These are phyloP conservation scores for Menidia beryllina DNA, from an alignment of 2,113 vertebrate species.

Conservation along the genomic window DNA sequence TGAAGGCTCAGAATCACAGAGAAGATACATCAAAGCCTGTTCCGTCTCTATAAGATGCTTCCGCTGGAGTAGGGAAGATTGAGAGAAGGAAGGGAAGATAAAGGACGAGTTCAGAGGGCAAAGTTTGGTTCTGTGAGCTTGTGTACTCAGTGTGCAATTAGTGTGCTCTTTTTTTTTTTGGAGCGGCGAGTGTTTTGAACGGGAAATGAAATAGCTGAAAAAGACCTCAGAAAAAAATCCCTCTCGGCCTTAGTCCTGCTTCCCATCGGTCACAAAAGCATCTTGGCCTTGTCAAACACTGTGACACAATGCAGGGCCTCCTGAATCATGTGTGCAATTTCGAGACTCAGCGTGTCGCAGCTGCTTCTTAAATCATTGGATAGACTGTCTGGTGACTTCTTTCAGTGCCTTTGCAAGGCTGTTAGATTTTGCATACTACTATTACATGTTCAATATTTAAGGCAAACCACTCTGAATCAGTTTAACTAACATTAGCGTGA, in stretches of 20 bases:
- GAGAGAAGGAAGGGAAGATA: slow-evolving; percentile 53
- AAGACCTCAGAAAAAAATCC: slow-evolving; percentile 25
- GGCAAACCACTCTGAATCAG: slow-evolving; percentile 5
- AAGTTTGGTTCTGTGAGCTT: slow-evolving; percentile 45
- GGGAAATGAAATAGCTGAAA: slow-evolving; percentile 37
- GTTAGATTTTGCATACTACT: background rate
- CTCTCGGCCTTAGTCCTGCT: slow-evolving; percentile 16
- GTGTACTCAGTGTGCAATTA: slow-evolving; percentile 56
- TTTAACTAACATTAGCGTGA: background rate
- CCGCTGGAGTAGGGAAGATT: slow-evolving; percentile 52
- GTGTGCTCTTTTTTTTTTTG: slow-evolving; percentile 16
- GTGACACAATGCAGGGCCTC: slow-evolving; percentile 29
- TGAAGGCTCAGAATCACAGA: slow-evolving; percentile 69
- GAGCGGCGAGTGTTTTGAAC: slow-evolving; percentile 28
- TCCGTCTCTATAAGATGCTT: slow-evolving; percentile 50
- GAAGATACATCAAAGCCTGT: slow-evolving; percentile 72
- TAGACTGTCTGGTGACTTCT: background rate
- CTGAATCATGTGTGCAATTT: slow-evolving; percentile 40
- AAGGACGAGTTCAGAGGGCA: slow-evolving; percentile 57
- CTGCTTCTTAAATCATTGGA: slow-evolving; percentile 12
- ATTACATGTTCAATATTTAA: slow-evolving; percentile 11
- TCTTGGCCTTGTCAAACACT: slow-evolving; percentile 20
- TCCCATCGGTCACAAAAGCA: slow-evolving; percentile 30
- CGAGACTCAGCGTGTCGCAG: slow-evolving; percentile 10
- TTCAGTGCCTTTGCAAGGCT: background rate